Percentiles rank a stretch among this genome's conserved stretches.
phyloP scores from a whole-genome alignment of 2,888 invertebrate genomes.

The Criorhina ranunculi region DNA sequence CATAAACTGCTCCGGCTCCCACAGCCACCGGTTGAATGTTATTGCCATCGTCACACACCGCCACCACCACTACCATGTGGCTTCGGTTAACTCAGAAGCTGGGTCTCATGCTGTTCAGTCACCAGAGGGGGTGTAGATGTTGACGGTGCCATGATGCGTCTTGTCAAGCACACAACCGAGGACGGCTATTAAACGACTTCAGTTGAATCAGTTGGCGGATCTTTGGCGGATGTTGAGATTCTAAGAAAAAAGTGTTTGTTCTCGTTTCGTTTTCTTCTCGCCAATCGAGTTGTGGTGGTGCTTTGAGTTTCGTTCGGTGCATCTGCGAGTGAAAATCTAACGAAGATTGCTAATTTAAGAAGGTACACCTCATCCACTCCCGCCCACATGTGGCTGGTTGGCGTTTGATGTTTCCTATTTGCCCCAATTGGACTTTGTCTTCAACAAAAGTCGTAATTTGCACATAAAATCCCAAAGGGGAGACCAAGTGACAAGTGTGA shows the following conservation, averaged over 20 bases:
- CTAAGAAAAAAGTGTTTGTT: conserved; percentile 53
- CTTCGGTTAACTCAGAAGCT: conserved; percentile 47
- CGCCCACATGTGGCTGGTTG: conserved; percentile 9
- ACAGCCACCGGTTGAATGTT: conserved; percentile 68
- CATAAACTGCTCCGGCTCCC: conserved; percentile 62
- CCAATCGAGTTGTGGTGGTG: neutral
- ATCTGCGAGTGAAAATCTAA: conserved; percentile 28
- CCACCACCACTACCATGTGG: conserved; percentile 22
- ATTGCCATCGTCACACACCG: conserved; percentile 5
- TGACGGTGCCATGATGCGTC: conserved; percentile 28
- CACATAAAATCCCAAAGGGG: neutral
- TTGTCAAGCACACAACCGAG: conserved; percentile 28
- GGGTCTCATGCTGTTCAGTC: conserved; percentile 46
- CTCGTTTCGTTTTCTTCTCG: conserved; percentile 17
- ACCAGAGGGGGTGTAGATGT: neutral
- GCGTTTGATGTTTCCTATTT: conserved; percentile 30
- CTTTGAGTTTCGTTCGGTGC: conserved; percentile 16
- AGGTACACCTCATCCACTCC: neutral
- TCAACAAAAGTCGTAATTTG: neutral
- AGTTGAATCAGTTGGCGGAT: conserved; percentile 66
- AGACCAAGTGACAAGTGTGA: conserved; percentile 9
- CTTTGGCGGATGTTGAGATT: conserved; percentile 70
- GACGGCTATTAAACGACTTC: conserved; percentile 51
- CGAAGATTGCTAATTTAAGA: conserved; percentile 8
- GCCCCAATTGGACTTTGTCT: neutral